These are phyloP conservation scores for Hemithea aestivaria DNA, from an alignment of 2,888 invertebrate genomes.

Conservation along the genomic window DNA sequence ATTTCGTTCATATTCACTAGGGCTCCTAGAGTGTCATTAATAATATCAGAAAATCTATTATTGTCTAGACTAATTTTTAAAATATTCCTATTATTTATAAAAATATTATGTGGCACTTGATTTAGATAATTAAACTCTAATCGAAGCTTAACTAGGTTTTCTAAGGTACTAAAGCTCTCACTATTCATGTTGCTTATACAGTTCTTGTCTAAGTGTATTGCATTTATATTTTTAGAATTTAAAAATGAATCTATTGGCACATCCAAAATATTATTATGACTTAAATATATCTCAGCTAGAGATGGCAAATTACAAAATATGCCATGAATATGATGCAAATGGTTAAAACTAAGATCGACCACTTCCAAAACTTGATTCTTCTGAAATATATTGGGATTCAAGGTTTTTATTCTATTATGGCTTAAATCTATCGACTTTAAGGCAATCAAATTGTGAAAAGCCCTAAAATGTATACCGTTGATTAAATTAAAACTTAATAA, in stretches of 20 bases:
- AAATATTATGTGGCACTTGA: constrained; percentile 87
- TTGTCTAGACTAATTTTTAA: constrained; percentile 90
- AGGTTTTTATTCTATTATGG: constrained; percentile 89
- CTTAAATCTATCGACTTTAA: constrained; percentile 92
- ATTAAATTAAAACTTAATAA: constrained; percentile 93
- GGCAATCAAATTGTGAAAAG: constrained; percentile 86
- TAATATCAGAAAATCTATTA: constrained; percentile 88
- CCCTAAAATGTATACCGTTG: constrained; percentile 86
- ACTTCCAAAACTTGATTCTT: constrained; percentile 87
- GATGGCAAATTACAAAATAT: constrained; percentile 90
- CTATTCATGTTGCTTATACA: constrained; percentile 90
- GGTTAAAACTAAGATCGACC: constrained; percentile 92
- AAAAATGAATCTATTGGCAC: constrained; percentile 90
- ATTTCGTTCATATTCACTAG: constrained; percentile 86
- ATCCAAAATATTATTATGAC: constrained; percentile 93
- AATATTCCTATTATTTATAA: constrained; percentile 86
- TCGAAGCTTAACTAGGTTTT: constrained; percentile 88
- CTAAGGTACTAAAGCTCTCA: constrained; percentile 86
- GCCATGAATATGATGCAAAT: constrained; percentile 91
- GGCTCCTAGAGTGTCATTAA: constrained; percentile 88
- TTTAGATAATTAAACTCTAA: constrained; percentile 92
- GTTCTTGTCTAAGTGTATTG: constrained; percentile 91
- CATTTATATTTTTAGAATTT: constrained; percentile 87
- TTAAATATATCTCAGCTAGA: constrained; percentile 87
- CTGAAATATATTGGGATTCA: constrained; percentile 88